Evolutionary conservation across 2,113 vertebrate species (phyloP), one percentile per base, ranked within the genome.

Genomic region (Asarcornis scutulata): DNA sequence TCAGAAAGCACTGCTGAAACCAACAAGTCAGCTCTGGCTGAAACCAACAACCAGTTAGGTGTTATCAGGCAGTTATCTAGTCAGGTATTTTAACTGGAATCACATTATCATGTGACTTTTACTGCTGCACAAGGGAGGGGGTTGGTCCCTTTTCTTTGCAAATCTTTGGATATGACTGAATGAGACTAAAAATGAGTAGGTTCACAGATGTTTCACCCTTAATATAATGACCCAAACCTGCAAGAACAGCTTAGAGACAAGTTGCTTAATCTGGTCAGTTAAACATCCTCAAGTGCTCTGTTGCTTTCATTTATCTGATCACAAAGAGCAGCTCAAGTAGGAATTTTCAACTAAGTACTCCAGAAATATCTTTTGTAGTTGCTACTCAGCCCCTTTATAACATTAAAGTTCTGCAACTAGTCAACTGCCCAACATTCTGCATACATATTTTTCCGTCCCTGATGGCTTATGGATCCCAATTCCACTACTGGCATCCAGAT

Each of bases 11-110:
- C 76, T 90, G 84, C 74, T 92, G 94, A 82, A 95, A 95, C 20
- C 48, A 96, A 86, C 95, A 96, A 95, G 93, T 91, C 83, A 90
- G 93, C 80, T 97, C 96, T 84, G 96, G 95, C 89, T 93, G 91
- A 93, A 95, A 95, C 42, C 58, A 72, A 82, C 64, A 96, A 59
- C 21, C 10, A 1, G 34, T 81, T n/a, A 20, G 4, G 58, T 76
- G 93, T 89, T 97, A 96, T 96, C 96, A 93, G 66, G 62, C 64
- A 78, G 36, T 84, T 92, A 95, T 96, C 95, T 97, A 74, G 26
- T 48, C 77, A 97, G 81, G 86, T 84, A 79, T 97, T 91, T 92
- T 93, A 91, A 48, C 93, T 76, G 89, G 89, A 95, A 97, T 84
- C 58, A 75, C 17, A 44, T 76, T 78, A 75, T 68, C 26, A 72